These are phyloP conservation scores for Discoglossus pictus DNA, from an alignment of 2,797 vertebrate genomes.

Conservation along the genomic window DNA sequence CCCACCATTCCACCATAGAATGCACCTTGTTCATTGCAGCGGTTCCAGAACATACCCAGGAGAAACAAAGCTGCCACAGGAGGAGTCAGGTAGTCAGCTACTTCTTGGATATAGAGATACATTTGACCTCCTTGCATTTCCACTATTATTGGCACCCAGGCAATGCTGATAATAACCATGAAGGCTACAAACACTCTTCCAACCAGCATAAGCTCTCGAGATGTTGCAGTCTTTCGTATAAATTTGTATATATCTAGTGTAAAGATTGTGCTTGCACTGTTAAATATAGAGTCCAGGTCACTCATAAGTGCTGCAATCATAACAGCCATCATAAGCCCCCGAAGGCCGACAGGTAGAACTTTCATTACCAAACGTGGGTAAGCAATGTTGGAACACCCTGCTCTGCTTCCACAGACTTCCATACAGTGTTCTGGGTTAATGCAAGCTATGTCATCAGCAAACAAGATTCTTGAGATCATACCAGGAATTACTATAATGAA, in stretches of 20 bases:
- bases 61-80: slow-evolving; percentile 94
- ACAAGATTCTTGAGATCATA: slow-evolving; percentile 96
- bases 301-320: slow-evolving; percentile 99
- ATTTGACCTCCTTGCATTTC: slow-evolving; percentile 99
- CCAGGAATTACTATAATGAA: slow-evolving; percentile 97
- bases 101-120: slow-evolving; percentile 98
- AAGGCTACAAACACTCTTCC: slow-evolving; percentile 90
- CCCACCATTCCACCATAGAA: slow-evolving; percentile 95
- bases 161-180: slow-evolving; percentile 95
- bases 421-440: slow-evolving; percentile 97
- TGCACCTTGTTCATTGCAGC: slow-evolving; percentile 93
- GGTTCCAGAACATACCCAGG: slow-evolving; percentile 93
- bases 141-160: slow-evolving; percentile 96
- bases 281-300: slow-evolving; percentile 97
- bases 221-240: slow-evolving; percentile 75
- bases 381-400: slow-evolving; percentile 97
- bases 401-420: slow-evolving; percentile 91
- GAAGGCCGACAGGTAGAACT: slow-evolving; percentile 91
- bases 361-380: slow-evolving; percentile 95
- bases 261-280: slow-evolving; percentile 98
- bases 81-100: slow-evolving; percentile 94
- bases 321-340: slow-evolving; percentile 98
- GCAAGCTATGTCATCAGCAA: slow-evolving; percentile 88
- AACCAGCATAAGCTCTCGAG: slow-evolving; percentile 88
- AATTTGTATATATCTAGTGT: slow-evolving; percentile 95